Base-by-base conservation (phyloP, 1,140 invertebrate species). In the Bombus turneri region DNA sequence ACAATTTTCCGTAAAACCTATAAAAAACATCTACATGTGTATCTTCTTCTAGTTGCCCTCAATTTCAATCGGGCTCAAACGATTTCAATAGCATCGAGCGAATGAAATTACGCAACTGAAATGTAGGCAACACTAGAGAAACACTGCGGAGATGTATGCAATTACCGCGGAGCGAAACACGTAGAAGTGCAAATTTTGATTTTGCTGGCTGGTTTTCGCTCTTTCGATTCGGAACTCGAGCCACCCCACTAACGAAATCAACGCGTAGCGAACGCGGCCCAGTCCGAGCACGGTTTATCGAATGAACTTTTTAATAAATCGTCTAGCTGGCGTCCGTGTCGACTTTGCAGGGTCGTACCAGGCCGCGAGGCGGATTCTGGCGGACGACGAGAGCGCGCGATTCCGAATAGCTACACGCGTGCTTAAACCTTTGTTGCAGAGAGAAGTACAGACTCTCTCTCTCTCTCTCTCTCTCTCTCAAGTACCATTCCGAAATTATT, bases 401-500 rank as follows among this genome's bases (percentile, higher is more conserved):
- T 75, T 86, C 83, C 83, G 78, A 90, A 90, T 91, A 90, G 87
- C 90, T 90, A 73, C 86, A 86, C 86, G 87, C 78, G 86, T 91
- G 85, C 88, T 92, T 90, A 92, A 80, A 92, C 91, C 91, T 92
- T 92, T 91, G 91, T 92, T 91, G 86, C 86, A 88, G 57, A 79
- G 78, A 80, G 85, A 92, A 88, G 83, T 89, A 90, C 83, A 82
- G 82, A 82, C 88, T 85, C 85, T 87, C 81, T 88, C 64, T 93
- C 84, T 88, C 64, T 93, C 84, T 88, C 64, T 93, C 84, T 37
- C 88, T 85, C 84, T 86, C 81, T 88, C 64, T 93, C 84, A 93
- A 93, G 92, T 93, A 94, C 90, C 94, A 94, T 94, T 94, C 91
- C 90, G 92, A 93, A 95, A 95, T 95, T 94, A 94, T 94, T 94